Evolutionary conservation across 2,797 vertebrate genomes (phyloP).

Genomic region (Pitangus sulphuratus): DNA sequence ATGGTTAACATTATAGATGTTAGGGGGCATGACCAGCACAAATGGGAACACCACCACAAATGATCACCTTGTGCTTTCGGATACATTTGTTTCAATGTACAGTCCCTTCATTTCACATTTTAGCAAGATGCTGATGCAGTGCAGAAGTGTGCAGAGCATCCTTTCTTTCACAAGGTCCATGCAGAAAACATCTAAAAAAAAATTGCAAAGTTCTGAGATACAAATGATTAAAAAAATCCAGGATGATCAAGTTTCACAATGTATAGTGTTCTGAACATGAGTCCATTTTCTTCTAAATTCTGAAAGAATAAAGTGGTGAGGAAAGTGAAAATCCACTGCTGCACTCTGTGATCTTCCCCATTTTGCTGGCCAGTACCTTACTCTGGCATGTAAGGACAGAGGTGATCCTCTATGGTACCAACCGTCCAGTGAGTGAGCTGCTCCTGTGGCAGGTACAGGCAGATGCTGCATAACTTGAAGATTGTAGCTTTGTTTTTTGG

Average conservation of each 20-base stretch:
- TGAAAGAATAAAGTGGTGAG: constrained; percentile 87
- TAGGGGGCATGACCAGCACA: constrained; percentile 79
- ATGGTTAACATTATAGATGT: constrained; percentile 70
- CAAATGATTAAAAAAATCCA: constrained; percentile 83
- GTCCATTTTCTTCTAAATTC: constrained; percentile 93
- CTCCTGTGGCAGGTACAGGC: constrained; percentile 98
- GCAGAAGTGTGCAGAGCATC: constrained; percentile 79
- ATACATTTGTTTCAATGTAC: constrained; percentile 82
- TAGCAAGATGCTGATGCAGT: constrained; percentile 78
- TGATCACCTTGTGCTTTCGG: constrained; percentile 78
- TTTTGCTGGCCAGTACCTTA: constrained; percentile 88
- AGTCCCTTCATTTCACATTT: constrained; percentile 82
- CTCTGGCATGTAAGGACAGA: constrained; percentile 97
- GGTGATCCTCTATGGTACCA: constrained; percentile 98
- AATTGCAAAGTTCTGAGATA: constrained; percentile 80
- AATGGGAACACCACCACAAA: constrained; percentile 80
- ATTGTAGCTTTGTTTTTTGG: constrained; percentile 99
- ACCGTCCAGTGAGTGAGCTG: constrained; percentile 99
- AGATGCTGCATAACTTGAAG: constrained; percentile 99
- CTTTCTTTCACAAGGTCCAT: constrained; percentile 83
- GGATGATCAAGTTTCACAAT: constrained; percentile 87
- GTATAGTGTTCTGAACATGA: constrained; percentile 96
- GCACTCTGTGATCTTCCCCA: constrained; percentile 86
- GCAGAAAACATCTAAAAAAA: constrained; percentile 83
- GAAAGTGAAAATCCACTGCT: constrained; percentile 88